A percentile compares a stretch with the other conserved stretches of the same genome.
Evolutionary conservation across 2,797 vertebrate genomes (phyloP).

Genomic region (Pygocentrus nattereri): DNA sequence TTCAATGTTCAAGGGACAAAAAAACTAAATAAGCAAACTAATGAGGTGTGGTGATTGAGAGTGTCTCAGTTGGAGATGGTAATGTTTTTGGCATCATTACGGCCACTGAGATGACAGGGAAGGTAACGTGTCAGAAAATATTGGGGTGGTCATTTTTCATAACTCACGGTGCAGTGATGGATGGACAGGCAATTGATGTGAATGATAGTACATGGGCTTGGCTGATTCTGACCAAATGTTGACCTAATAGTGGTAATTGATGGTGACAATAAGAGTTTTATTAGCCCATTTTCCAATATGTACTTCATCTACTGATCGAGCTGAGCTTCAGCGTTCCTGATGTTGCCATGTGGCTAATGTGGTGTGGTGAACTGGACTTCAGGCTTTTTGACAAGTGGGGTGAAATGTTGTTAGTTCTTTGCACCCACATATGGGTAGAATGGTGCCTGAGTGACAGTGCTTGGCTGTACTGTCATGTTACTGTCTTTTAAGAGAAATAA

Average conservation of each 20-base stretch:
- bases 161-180: background rate
- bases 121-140: slow-evolving; percentile 32
- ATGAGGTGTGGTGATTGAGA: slow-evolving; percentile 54
- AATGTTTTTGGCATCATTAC: slow-evolving; percentile 38
- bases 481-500: background rate
- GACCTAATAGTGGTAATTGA: slow-evolving; percentile 6
- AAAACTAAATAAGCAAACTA: slow-evolving; percentile 46
- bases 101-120: slow-evolving; percentile 16
- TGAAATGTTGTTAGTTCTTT: background rate
- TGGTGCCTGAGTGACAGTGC: background rate
- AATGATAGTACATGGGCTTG: slow-evolving; percentile 12
- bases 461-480: background rate
- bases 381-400: background rate
- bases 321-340: slow-evolving; percentile 3
- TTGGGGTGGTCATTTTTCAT: slow-evolving; percentile 16
- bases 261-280: background rate
- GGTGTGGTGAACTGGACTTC: background rate
- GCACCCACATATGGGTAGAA: background rate
- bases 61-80: slow-evolving; percentile 39
- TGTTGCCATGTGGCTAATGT: background rate
- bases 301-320: background rate
- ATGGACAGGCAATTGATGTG: slow-evolving; percentile 17
- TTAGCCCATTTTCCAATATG: background rate
- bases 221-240: slow-evolving; percentile 14
- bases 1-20: slow-evolving; percentile 31